Conservation (phyloP, 1,140 invertebrate species). For the Odontomachus brunneus region DNA sequence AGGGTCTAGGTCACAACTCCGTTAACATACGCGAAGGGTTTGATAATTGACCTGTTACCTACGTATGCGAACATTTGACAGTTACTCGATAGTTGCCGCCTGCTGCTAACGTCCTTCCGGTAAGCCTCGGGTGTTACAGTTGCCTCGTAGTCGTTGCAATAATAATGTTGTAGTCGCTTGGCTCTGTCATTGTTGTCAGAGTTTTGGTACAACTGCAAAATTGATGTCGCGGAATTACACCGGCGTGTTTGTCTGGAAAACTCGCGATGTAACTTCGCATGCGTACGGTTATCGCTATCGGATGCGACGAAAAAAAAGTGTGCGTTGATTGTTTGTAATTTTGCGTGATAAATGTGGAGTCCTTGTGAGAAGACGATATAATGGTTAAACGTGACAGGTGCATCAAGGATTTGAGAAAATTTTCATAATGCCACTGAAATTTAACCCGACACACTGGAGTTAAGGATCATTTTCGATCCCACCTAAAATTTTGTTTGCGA, state of each 20-base stretch:
- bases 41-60: conserved; percentile 65
- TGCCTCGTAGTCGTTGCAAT: conserved; percentile 31
- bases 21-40: conserved; percentile 63
- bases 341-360: neutral
- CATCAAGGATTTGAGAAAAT: too few species aligned
- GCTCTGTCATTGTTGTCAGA: conserved; percentile 61
- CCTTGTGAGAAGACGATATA: neutral
- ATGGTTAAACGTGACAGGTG: neutral
- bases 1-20: conserved; percentile 66
- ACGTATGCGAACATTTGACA: conserved; percentile 63
- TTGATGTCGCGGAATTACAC: conserved; percentile 51
- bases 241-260: conserved; percentile 35
- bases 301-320: neutral
- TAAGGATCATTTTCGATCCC: too few species aligned
- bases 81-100: conserved; percentile 70
- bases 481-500: too few species aligned
- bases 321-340: neutral
- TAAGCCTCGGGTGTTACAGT: conserved; percentile 49
- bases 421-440: too few species aligned
- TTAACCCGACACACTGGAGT: too few species aligned
- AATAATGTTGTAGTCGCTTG: conserved; percentile 52
- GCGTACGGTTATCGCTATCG: neutral
- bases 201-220: conserved; percentile 44
- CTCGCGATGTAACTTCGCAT: conserved; percentile 29
- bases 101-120: conserved; percentile 66